phyloP scores from a whole-genome alignment of 2,888 invertebrate genomes.

The Hydroisotoma schaefferi region DNA sequence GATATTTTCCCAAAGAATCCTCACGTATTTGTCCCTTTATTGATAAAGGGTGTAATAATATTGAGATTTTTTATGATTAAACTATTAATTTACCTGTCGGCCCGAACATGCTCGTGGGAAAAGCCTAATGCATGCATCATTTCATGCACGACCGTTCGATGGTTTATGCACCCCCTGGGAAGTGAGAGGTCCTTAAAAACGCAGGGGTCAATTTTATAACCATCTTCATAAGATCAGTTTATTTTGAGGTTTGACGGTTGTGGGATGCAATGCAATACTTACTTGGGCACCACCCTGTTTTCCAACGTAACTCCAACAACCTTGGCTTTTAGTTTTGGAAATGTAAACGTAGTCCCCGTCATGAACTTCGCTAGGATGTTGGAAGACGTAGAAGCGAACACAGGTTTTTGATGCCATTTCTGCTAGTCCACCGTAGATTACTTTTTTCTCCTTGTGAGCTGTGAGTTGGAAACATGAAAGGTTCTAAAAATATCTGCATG shows the following conservation, averaged over 20 bases:
- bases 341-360: constrained; percentile 31
- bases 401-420: constrained; percentile 39
- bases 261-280: not conserved
- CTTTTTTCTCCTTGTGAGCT: constrained; percentile 26
- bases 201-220: constrained; percentile 2
- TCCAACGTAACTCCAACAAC: constrained; percentile 39
- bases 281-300: constrained; percentile 37
- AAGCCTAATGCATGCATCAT: constrained; percentile 32
- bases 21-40: constrained; percentile 27
- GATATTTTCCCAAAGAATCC: constrained; percentile 34
- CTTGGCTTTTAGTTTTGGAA: constrained; percentile 29
- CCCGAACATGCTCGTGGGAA: constrained; percentile 23
- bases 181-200: constrained; percentile 27
- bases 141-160: constrained; percentile 34
- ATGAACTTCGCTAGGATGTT: constrained; percentile 25
- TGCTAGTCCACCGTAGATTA: constrained; percentile 32
- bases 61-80: not conserved
- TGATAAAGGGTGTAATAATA: not conserved
- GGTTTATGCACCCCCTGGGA: constrained; percentile 30
- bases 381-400: constrained; percentile 31
- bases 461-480: too few relatives aligned
- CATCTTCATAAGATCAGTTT: too few relatives aligned
- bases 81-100: too few relatives aligned
- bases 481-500: too few relatives aligned
- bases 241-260: too few relatives aligned